Evolutionary conservation across 2,113 vertebrate species (phyloP).

Genomic region (Ictalurus furcatus): DNA sequence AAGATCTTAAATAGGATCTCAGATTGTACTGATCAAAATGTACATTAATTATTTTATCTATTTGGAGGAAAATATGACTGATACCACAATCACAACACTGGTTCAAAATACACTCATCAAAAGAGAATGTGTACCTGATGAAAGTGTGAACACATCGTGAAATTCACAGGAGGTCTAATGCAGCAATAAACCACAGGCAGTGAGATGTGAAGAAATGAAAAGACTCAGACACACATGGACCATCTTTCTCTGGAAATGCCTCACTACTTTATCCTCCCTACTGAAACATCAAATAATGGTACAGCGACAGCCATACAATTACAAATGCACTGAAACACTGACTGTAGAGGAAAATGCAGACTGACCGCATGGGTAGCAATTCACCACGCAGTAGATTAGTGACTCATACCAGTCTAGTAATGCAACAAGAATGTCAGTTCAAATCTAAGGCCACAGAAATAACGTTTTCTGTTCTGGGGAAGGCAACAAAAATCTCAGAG

Average conservation of each 20-base stretch:
- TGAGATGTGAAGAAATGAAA: not conserved
- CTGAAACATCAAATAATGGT: constrained; percentile 14
- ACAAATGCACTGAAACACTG: constrained; percentile 32
- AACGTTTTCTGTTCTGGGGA: not conserved
- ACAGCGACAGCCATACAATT: not conserved
- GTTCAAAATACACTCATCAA: not conserved
- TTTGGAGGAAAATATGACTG: not conserved
- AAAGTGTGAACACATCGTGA: not conserved
- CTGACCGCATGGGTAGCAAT: constrained; percentile 26
- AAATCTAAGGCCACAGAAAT: constrained; percentile 1
- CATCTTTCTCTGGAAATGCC: not conserved
- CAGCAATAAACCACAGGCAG: constrained; percentile 8
- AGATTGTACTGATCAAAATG: too few relatives aligned
- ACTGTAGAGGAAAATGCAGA: constrained; percentile 23
- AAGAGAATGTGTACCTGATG: not conserved
- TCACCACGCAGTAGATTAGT: constrained; percentile 37
- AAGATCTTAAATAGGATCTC: not conserved
- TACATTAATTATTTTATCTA: too few relatives aligned
- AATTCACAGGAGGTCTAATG: not conserved
- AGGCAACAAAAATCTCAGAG: not conserved
- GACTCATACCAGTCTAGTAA: constrained; percentile 35
- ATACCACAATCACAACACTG: not conserved
- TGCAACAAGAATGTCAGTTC: constrained; percentile 1
- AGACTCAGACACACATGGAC: not conserved
- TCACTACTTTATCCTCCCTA: not conserved